Percentiles rank a stretch among this genome's conserved stretches.
Conservation (phyloP, 1,140 invertebrate genomes). For the Drosophila serrata region DNA sequence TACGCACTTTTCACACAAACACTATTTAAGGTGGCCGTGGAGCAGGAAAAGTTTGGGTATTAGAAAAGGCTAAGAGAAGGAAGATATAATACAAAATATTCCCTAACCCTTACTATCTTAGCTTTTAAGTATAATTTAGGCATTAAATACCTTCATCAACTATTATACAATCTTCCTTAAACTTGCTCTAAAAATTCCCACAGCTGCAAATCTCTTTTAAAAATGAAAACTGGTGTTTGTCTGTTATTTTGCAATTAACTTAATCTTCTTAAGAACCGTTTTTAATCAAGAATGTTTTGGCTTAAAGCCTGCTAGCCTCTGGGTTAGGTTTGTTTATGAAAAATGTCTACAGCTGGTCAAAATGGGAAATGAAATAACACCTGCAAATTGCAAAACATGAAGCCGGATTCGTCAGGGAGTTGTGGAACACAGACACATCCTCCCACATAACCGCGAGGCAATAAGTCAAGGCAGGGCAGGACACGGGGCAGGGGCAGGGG, state of each 20-base stretch:
- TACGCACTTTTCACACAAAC: constrained; percentile 76
- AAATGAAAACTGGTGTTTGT: neutral
- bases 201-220: neutral
- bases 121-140: neutral
- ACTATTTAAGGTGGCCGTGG: constrained; percentile 11
- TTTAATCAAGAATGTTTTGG: constrained; percentile 33
- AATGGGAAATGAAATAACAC: constrained; percentile 63
- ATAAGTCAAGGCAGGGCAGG: constrained; percentile 52
- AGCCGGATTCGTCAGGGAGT: constrained; percentile 61
- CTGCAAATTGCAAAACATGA: constrained; percentile 81
- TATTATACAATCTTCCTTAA: neutral
- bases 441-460: constrained; percentile 54
- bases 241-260: neutral
- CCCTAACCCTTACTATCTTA: no score
- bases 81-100: neutral
- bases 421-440: constrained; percentile 16
- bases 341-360: constrained; percentile 71
- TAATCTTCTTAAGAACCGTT: constrained; percentile 5
- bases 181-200: neutral
- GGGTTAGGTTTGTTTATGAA: neutral
- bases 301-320: neutral
- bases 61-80: neutral
- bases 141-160: no score
- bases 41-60: neutral
- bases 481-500: no score